Evolutionary conservation across 2,888 invertebrate genomes (phyloP), one percentile per base, ranked within the genome.

Genomic region (Cheilosia impressa): DNA sequence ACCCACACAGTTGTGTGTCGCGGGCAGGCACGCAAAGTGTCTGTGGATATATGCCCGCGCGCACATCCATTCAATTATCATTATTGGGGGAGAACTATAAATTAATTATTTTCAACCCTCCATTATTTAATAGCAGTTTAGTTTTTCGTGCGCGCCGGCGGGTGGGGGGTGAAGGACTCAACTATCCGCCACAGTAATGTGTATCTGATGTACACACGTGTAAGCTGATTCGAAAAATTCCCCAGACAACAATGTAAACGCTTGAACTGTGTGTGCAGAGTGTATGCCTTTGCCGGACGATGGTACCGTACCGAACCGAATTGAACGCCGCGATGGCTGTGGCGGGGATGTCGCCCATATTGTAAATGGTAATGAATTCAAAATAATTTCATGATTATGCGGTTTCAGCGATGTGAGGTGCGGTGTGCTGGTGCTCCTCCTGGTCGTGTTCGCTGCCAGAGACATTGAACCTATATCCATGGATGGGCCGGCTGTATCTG

Each of bases 361-460:
- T 79, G 79, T 63, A 66, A 79, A 72, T 52, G 79, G 72, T 72
- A 79, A 79, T 79, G 79, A 72, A 79, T 79, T 79, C 79, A 72
- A 79, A 79, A 79, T 79, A 72, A 79, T 79, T 79, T 72, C 79
- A 79, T 79, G 79, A 79, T 79, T 65, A 72, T 79, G 79, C 72
- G 79, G 79, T 79, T 79, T 72, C 66, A 45, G 68, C 68, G 58
- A 41, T 62, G 27, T 79, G 68, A 60, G 58, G 50, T 62, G 27
- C 38, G 38, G 38, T 38, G 52, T 60, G 38, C 50, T 19, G 22
- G 15, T 50, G 50, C 62, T 72, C 27, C 43, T 62, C 31, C 43
- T 43, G 47, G 52, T 60, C 19, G 38, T 66, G 22, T 47, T 50
- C 34, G 65, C 43, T 63, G 38, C 57, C 24, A 15, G 43, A 78